Conservation (phyloP, 2,888 invertebrate genomes). For the Oasisia sp. region DNA sequence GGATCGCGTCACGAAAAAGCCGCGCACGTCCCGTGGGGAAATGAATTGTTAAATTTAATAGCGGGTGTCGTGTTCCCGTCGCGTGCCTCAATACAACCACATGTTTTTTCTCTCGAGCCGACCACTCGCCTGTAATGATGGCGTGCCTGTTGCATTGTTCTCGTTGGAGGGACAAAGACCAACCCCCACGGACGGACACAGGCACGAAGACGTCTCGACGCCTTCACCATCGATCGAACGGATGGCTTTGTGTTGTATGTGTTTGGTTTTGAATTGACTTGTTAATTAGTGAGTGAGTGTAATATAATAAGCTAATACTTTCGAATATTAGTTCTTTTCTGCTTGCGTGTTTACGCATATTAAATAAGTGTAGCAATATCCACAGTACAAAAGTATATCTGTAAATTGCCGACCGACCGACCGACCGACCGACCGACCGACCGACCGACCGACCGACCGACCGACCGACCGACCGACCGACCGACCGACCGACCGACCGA, state of each 20-base stretch:
- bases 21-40: neutral
- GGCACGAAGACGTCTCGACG: neutral
- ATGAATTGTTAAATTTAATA: constrained; percentile 5
- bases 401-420: no score
- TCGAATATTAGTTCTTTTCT: no score
- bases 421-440: no score
- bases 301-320: no score
- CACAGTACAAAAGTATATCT: neutral
- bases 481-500: no score
- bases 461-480: no score
- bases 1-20: neutral
- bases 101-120: neutral
- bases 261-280: neutral
- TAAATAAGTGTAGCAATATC: neutral
- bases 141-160: neutral
- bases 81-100: neutral
- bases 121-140: neutral
- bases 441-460: no score
- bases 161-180: neutral
- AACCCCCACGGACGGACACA: neutral
- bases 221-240: neutral
- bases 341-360: neutral
- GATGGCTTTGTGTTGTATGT: no score
- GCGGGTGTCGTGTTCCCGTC: neutral
- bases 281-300: neutral